Percentiles rank a stretch among this genome's conserved stretches.
These are phyloP conservation scores for Phorcus lineatus DNA, from an alignment of 2,888 invertebrate genomes.

Conservation along the genomic window DNA sequence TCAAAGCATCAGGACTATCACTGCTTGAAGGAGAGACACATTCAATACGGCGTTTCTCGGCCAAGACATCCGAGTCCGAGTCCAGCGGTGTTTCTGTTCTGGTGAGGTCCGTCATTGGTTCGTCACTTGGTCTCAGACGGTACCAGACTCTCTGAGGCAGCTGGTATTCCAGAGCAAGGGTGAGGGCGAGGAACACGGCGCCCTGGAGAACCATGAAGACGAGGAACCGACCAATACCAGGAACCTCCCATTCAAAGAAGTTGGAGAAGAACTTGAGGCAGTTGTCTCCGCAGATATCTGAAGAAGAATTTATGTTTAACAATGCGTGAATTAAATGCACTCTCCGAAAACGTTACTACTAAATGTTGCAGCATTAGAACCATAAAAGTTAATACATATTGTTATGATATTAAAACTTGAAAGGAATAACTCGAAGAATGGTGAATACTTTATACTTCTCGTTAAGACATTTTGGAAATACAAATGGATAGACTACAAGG, in stretches of 20 bases:
- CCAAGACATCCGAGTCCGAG: slow-evolving; percentile 72
- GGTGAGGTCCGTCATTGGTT: neutral
- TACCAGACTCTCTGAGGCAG: slow-evolving; percentile 35
- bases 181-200: slow-evolving; percentile 79
- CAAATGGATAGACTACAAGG: too few relatives aligned
- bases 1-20: slow-evolving; percentile 55
- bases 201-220: slow-evolving; percentile 80
- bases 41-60: slow-evolving; percentile 71
- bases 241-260: slow-evolving; percentile 81
- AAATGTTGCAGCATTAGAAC: too few relatives aligned
- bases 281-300: slow-evolving; percentile 43
- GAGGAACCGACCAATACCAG: slow-evolving; percentile 84
- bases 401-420: too few relatives aligned
- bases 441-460: too few relatives aligned
- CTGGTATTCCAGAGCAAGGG: slow-evolving; percentile 80
- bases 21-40: slow-evolving; percentile 34
- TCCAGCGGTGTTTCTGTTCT: slow-evolving; percentile 11
- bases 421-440: too few relatives aligned
- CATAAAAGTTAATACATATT: too few relatives aligned
- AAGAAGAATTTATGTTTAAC: slow-evolving; percentile 19
- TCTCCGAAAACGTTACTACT: too few relatives aligned
- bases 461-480: too few relatives aligned
- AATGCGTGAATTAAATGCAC: neutral
- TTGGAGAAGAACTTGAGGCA: slow-evolving; percentile 75
- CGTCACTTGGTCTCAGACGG: slow-evolving; percentile 1